phyloP scores from a whole-genome alignment of 2,888 invertebrate species.

The Pollenia labialis region DNA sequence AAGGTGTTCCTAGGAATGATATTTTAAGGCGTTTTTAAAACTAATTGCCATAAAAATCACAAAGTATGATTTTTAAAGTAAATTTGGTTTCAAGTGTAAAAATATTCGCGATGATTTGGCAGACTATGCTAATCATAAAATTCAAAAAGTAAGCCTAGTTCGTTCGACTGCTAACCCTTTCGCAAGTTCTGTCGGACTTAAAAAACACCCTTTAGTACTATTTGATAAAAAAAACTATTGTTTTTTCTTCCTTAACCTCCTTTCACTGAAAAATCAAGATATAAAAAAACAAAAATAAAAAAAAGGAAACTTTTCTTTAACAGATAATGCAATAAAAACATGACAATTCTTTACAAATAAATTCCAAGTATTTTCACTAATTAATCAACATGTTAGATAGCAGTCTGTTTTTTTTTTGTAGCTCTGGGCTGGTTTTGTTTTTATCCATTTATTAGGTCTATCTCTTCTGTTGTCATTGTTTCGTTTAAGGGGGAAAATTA shows the following conservation, averaged over 20 bases:
- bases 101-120: too few species aligned
- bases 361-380: conserved; percentile 75
- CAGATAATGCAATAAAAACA: conserved; percentile 6
- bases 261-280: not conserved
- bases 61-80: too few species aligned
- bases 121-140: too few species aligned
- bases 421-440: conserved; percentile 32
- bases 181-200: too few species aligned
- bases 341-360: conserved; percentile 74
- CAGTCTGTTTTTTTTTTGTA: not conserved
- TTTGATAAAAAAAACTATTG: not conserved
- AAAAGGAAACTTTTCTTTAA: not conserved
- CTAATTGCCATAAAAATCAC: too few species aligned
- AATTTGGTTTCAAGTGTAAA: too few species aligned
- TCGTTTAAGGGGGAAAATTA: conserved; percentile 17
- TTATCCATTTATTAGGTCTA: not conserved
- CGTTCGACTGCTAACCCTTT: too few species aligned
- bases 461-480: conserved; percentile 33
- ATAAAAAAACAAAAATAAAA: conserved; percentile 1
- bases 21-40: too few species aligned
- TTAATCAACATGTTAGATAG: conserved; percentile 71
- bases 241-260: conserved; percentile 15
- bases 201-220: not conserved
- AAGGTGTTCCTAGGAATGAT: too few species aligned
- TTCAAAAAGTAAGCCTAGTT: too few species aligned